Evolutionary conservation across 2,113 vertebrate genomes (phyloP), one percentile per base, ranked within the genome.

Genomic region (Centropristis striata): DNA sequence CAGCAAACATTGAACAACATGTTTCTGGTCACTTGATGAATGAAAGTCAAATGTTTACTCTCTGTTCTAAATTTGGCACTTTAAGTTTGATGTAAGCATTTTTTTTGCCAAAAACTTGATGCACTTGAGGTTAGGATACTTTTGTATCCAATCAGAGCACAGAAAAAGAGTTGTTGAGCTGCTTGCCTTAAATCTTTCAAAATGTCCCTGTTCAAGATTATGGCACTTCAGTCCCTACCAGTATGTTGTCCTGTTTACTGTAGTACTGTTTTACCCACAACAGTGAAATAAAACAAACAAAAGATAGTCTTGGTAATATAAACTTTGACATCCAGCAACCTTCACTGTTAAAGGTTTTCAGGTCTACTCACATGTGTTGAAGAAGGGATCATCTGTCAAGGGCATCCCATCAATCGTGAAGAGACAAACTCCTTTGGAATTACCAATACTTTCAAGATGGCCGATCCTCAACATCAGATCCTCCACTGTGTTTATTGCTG

Each of bases 381-480:
- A 92, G 81, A 90, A 94, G 68, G 92, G 87, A 51, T 92, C 92
- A 1, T 92, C 92, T 3, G 88, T 86, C 53, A 93, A 27, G 0
- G 92, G 87, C 86, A 93, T 90, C 58, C 90, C 91, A 21, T 93
- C 82, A 0, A 0, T 2, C 1, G 90, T 88, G 77, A 83, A 91
- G 27, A 92, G 83, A 75, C 92, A 93, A 14, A 93, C 86, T 0
- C 87, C 80, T 63, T 27, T 90, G 21, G 36, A 9, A 13, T 53
- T 70, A 13, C 53, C 69, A 44, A 90, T 41, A 4, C 54, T 75
- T 74, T 94, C 88, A 25, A 86, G 65, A 11, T 71, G 47, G 25
- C 81, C 44, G 7, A 94, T 90, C 0, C 88, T 67, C 15, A 93
- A 0, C 77, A 94, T 90, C 44, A 92, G 49, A 47, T 94, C 92